phyloP scores from a whole-genome alignment of 2,888 invertebrate species.

The Oeneis ivallda region DNA sequence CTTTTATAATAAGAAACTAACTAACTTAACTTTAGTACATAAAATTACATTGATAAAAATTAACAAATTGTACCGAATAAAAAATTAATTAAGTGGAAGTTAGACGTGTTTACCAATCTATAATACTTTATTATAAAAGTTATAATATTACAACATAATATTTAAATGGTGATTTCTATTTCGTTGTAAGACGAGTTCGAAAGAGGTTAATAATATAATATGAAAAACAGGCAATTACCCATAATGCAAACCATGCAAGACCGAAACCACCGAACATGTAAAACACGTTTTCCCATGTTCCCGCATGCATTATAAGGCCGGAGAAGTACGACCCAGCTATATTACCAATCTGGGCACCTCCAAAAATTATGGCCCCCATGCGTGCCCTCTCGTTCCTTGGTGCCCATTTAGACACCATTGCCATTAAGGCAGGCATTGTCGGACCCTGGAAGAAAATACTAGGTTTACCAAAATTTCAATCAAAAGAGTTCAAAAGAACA shows the following conservation, averaged over 20 bases:
- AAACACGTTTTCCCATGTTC: slow-evolving; percentile 81
- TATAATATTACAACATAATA: no score
- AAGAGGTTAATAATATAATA: not conserved
- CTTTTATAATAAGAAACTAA: no score
- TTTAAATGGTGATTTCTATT: no score
- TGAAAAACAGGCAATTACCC: slow-evolving; percentile 54
- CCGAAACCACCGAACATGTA: slow-evolving; percentile 81
- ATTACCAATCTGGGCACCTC: slow-evolving; percentile 83
- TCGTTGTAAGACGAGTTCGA: not conserved
- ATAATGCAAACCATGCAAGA: slow-evolving; percentile 75
- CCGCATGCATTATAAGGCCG: slow-evolving; percentile 75
- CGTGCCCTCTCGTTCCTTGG: slow-evolving; percentile 80
- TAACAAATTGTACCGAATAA: no score
- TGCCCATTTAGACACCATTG: slow-evolving; percentile 83
- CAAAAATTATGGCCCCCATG: slow-evolving; percentile 82
- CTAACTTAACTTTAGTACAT: no score
- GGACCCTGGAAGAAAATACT: slow-evolving; percentile 68
- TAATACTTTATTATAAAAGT: no score
- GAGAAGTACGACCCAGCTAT: slow-evolving; percentile 78
- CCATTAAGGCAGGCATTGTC: slow-evolving; percentile 84
- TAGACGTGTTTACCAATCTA: no score
- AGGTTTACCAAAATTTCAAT: slow-evolving; percentile 4
- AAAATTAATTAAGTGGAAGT: no score
- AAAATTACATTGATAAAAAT: no score
- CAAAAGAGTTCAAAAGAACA: not conserved